Base-by-base conservation (phyloP, 2,797 vertebrate species). In the Tarsius wallacei region DNA sequence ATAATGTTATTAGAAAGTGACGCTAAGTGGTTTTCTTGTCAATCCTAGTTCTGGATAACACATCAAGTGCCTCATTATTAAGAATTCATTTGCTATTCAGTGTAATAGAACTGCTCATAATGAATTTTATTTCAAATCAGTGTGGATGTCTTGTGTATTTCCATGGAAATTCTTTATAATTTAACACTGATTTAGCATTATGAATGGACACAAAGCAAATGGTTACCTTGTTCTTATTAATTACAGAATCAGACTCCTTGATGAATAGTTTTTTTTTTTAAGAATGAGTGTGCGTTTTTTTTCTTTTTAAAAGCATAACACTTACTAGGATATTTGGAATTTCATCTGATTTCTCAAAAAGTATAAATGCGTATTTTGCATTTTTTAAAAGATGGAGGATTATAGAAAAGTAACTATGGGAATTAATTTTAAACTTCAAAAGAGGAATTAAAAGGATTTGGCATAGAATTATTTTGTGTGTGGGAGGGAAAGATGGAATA, bases 81-180 rank as follows among this genome's bases (percentile, higher is more conserved):
- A 98, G 96, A 95, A 98, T 97, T 97, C 94, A 96, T 98, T 98
- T 98, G 90, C 95, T 92, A 96, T 97, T 96, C 21, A 47, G 91
- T 97, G 47, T 98, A 93, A 96, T 96, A 86, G 97, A 97, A 88
- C 86, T 97, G 80, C 97, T 98, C 77, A 97, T 97, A 98, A 97
- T 98, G 97, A 98, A 96, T 97, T 97, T 98, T 85, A 96, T 94
- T 97, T 98, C 97, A 96, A 98, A 97, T 98, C 97, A 97, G 57
- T 98, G 88, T 97, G 91, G 73, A 94, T 98, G 91, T 96, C 94
- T 96, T 97, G 49, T 97, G 80, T 97, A 89, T 88, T 97, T 97
- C 96, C 95, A 96, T 93, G 97, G 95, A 98, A 98, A 96, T 97
- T 97, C 94, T 98, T 92, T 91, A 66, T 96, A 98, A 98, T 97